Evolutionary conservation across 2,888 invertebrate genomes (phyloP), one percentile per base, ranked within the genome.

Genomic region (Diachrysia chrysitis): DNA sequence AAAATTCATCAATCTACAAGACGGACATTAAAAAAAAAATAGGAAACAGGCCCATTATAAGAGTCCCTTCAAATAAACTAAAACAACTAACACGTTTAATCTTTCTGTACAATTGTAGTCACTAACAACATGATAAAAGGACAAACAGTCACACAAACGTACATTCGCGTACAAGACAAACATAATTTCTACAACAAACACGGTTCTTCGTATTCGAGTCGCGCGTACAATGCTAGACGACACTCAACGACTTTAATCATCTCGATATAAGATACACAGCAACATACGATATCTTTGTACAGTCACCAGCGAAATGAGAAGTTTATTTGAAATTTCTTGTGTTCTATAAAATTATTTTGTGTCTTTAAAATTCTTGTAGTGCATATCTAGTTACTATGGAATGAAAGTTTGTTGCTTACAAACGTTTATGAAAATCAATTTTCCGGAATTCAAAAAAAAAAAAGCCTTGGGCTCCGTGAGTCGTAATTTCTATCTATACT

Each of bases 201-300:
- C 21, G 48, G 21, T 12, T 19, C 21, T 21, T 51, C 10, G 48
- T 12, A 10, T 51, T 51, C 21, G 1, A 21, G 19, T 51, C 21
- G 2, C 48, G n/a, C 42, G 42, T 48, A 48, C 19, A 51, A 19
- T 21, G 48, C 48, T 19, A 19, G 48, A 46, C 9, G 7, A 21
- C 48, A 51, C 48, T 51, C 48, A 9, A 51, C 48, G 48, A 21
- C 12, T 51, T n/a, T 21, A 51, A 51, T 51, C 19, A 51, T 51
- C 21, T 51, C 48, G 48, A 48, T 51, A 21, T 12, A 21, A 12
- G 14, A 10, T 21, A 12, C 12, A 19, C 17, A 19, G 19, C 12
- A 21, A 19, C 48, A 10, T 19, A 21, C 19, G 48, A 21, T 51
- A 51, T 51, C 48, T 51, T 21, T 51, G 48, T 51, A 51, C 48